Conservation (phyloP, 1,140 invertebrate genomes). For the Nautilus pompilius region DNA sequence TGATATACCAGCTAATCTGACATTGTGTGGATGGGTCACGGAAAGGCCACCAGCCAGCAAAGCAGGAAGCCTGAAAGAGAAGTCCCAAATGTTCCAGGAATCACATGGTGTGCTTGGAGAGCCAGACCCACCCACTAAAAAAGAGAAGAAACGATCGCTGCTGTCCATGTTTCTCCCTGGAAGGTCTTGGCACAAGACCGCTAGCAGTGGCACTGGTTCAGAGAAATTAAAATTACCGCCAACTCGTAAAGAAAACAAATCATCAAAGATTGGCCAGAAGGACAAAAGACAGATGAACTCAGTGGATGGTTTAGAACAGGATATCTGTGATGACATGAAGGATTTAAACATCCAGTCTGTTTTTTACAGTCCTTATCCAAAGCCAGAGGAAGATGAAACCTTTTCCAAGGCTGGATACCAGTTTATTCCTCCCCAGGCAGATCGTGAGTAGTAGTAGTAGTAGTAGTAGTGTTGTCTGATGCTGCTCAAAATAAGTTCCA, state of each 20-base stretch:
- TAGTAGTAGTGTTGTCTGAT: no score
- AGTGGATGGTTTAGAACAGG: constrained; percentile 16
- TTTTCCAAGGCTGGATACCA: no score
- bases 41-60: neutral
- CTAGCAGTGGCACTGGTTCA: neutral
- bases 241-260: constrained; percentile 6
- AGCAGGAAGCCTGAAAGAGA: neutral
- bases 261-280: constrained; percentile 67
- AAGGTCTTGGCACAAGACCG: constrained; percentile 30
- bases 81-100: neutral
- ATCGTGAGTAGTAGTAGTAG: no score
- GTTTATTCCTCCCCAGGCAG: no score
- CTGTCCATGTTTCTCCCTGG: constrained; percentile 36
- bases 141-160: constrained; percentile 39
- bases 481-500: no score
- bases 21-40: neutral
- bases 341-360: constrained; percentile 32
- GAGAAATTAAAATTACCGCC: constrained; percentile 10
- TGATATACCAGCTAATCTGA: neutral
- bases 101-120: neutral
- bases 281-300: constrained; percentile 38
- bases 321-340: constrained; percentile 27
- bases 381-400: no score
- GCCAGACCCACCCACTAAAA: constrained; percentile 10
- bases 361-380: no score